A percentile compares a stretch with the other conserved stretches of the same genome.
Evolutionary conservation across 2,888 invertebrate genomes (phyloP).

Genomic region (Kuschelorhynchus macadamiae): DNA sequence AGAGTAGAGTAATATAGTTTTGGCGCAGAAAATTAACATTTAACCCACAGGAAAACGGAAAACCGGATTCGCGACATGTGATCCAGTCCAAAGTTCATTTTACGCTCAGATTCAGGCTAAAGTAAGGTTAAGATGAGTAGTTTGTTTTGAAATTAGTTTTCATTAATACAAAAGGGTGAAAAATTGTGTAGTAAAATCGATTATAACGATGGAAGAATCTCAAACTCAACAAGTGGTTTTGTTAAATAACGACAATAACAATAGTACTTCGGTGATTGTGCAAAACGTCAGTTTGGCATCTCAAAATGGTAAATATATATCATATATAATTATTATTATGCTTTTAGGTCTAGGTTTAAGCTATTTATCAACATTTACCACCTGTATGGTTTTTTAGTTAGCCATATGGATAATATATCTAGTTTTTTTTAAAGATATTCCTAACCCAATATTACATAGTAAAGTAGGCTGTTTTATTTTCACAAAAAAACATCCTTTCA

Average conservation of each 20-base stretch:
- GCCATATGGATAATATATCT: not conserved
- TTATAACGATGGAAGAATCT: conserved; percentile 63
- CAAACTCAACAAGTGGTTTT: conserved; percentile 54
- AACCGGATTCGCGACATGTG: conserved; percentile 22
- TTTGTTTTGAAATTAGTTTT: conserved; percentile 36
- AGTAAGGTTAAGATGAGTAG: conserved; percentile 37
- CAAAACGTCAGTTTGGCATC: conserved; percentile 14
- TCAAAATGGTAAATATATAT: not conserved
- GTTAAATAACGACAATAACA: not conserved
- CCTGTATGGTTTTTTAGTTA: not conserved
- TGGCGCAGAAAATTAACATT: not conserved
- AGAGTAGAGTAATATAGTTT: not conserved
- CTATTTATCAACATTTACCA: not conserved
- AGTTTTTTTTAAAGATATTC: not conserved
- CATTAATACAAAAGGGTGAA: conserved; percentile 8
- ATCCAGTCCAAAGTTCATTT: conserved; percentile 34
- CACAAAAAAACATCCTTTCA: not conserved
- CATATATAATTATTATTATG: not conserved
- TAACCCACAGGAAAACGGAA: not conserved
- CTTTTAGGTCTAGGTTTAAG: not conserved
- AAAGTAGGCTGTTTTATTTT: too few relatives aligned
- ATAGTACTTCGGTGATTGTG: conserved; percentile 25
- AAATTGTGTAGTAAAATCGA: not conserved
- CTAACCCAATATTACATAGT: not conserved
- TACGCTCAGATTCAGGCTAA: conserved; percentile 5